Evolutionary conservation across 2,113 vertebrate genomes (phyloP), one percentile per base, ranked within the genome.

Genomic region (Labrus mixtus): DNA sequence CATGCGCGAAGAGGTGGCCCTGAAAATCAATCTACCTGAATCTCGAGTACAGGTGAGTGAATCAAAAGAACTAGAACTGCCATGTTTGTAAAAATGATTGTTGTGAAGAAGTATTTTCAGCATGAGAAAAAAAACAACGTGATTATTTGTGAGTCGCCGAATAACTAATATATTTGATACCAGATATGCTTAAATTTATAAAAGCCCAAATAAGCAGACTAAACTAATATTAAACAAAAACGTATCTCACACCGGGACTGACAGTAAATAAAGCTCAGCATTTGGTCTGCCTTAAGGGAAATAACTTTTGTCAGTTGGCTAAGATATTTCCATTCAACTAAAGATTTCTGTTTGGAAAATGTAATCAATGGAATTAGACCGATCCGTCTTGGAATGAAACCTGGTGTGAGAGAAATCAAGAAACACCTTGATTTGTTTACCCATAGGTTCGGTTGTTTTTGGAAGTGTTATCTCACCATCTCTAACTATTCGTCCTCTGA

Each of bases 11-110:
- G 98, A 99, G 84, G 98, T 99, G 87, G 98, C 98, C 0, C 93
- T 99, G 88, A 99, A 99, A 93, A 99, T 99, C 92, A 99, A 99
- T 89, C 92, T 98, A 84, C 97, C 97, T 0, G 97, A 99, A 84
- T 99, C 98, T 75, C 91, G 97, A 75, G 97, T 98, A 39, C 97
- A 98, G 96, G 97, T 97, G 95, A 93, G 94, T 62, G 1, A 2
- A 43, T 1, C 13, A 2, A 6, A 62, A 11, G 3, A 67, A 39
- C 11, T 48, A 11, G 3, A 67, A 39, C 11, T 48, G 39, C 0
- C 8, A n/a, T 20, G 29, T 53, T 19, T 57, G 23, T 11, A 17
- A 53, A 20, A 20, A 0, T n/a, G 33, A 63, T 70, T 20, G 19
- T 64, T 36, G n/a, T 10, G n/a, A n/a, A 13, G 4, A 51, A 4